These are phyloP conservation scores for Hafferia zeledoni DNA, from an alignment of 2,797 vertebrate genomes.

Conservation along the genomic window DNA sequence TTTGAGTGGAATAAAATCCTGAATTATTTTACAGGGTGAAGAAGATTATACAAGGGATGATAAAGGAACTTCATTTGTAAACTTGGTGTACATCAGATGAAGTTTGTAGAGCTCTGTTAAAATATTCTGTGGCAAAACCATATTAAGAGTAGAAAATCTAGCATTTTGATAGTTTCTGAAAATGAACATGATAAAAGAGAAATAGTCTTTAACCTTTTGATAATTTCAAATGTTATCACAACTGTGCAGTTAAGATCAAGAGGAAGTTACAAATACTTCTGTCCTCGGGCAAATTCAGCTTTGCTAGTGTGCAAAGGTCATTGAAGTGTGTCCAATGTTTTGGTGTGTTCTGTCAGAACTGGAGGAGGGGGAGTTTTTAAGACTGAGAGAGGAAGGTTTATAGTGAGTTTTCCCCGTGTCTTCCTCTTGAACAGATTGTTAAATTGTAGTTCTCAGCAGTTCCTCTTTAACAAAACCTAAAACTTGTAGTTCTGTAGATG, in stretches of 20 bases:
- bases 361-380: background rate
- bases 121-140: background rate
- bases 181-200: background rate
- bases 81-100: background rate
- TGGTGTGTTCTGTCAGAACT: background rate
- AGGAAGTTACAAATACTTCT: background rate
- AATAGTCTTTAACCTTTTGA: background rate
- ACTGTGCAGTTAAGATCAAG: background rate
- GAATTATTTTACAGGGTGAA: background rate
- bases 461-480: background rate
- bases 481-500: background rate
- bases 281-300: background rate
- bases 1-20: background rate
- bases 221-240: background rate
- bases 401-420: background rate
- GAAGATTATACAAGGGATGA: fast-evolving
- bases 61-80: background rate
- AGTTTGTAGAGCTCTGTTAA: background rate
- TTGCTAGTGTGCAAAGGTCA: background rate
- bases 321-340: background rate
- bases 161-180: background rate
- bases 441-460: background rate
- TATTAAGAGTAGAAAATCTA: background rate
- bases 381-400: background rate
- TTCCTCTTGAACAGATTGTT: background rate